Evolutionary conservation across 2,888 invertebrate genomes (phyloP), one percentile per base, ranked within the genome.

Genomic region (Latrodectus elegans): DNA sequence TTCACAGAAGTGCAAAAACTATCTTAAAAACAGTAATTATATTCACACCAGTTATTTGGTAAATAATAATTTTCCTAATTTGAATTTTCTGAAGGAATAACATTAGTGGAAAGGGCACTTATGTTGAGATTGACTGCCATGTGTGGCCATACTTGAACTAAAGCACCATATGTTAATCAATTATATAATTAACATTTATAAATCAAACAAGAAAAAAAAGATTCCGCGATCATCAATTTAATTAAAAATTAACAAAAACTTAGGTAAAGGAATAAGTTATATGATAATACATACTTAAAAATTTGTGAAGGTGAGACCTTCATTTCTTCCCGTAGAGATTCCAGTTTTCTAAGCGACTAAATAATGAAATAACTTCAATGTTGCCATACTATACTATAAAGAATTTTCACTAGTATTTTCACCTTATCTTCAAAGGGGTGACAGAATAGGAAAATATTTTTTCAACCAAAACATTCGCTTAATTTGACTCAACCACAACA

Each of bases 241-340:
- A 60, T 11, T 12, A 6, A 60, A 60, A 60, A 60, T 60, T 12
- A 6, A 6, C 3, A n/a, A 60, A 15, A 60, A 6, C 14, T 55
- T 55, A 4, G 15, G 14, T 15, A 10, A 60, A 26, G 11, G 4
- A n/a, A 14, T 8, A 12, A 68, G 11, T 22, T 68, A 15, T 68
- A 68, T 6, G n/a, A 60, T 15, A 60, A 67, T 68, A 73, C 76
- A n/a, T 72, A 88, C 88, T 88, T 84, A 67, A 88, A 84, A 76
- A 88, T 88, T 80, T 88, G 88, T 60, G 88, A 84, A 84, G 88
- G 88, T 76, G 84, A 88, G 79, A 84, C 88, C 80, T 88, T 88
- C 88, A 88, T 88, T 49, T 88, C 83, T 49, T 88, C 83, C 53
- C 77, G 26, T 26, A 75, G 70, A 70, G 78, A 70, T 88, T 88